Evolutionary conservation across 2,113 vertebrate species (phyloP), one percentile per base, ranked within the genome.

Genomic region (Phylloscopus trochilus): DNA sequence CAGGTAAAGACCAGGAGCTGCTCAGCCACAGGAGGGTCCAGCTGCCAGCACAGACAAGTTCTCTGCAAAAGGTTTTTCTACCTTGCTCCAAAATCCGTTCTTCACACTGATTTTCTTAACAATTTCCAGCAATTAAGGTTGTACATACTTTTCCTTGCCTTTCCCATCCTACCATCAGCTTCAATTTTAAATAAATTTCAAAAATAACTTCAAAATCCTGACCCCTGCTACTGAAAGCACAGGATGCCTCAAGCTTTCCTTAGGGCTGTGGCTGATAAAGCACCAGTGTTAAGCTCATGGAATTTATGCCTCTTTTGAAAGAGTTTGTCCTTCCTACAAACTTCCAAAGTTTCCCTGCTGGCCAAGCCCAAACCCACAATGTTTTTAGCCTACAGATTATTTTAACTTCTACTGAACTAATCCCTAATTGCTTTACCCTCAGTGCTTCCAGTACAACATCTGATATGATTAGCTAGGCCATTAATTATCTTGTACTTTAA

Each of bases 401-500:
- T 93, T 76, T 49, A 91, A 88, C 74, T 90, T 82, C 35, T 52
- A 23, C 23, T 90, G 74, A 58, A 56, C 69, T 82, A 44, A 93
- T 79, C 55, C 47, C 35, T 93, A 89, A 94, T 93, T 86, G 77
- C 83, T 95, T 87, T 64, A 93, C 58, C 70, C 69, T 93, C 83
- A 49, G 30, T 33, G 59, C 35, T 93, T 82, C 62, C 79, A 92
- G 63, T 87, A 52, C 69, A 93, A 74, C 83, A 87, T 79, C 89
- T 92, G 88, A 87, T 86, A 35, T 37, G 79, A 96, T 96, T 95
- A 95, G 79, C 62, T n/a, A 28, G 41, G 52, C 58, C 92, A 96
- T 97, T 96, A 95, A 95, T 96, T 95, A 96, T 75, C 79, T 67
- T 56, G 69, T 76, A 51, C 35, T 95, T 90, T 93, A 86, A 89